A percentile compares a stretch with the other conserved stretches of the same genome.
Conservation (phyloP, 2,113 vertebrate genomes). For the Phylloscopus trochilus region DNA sequence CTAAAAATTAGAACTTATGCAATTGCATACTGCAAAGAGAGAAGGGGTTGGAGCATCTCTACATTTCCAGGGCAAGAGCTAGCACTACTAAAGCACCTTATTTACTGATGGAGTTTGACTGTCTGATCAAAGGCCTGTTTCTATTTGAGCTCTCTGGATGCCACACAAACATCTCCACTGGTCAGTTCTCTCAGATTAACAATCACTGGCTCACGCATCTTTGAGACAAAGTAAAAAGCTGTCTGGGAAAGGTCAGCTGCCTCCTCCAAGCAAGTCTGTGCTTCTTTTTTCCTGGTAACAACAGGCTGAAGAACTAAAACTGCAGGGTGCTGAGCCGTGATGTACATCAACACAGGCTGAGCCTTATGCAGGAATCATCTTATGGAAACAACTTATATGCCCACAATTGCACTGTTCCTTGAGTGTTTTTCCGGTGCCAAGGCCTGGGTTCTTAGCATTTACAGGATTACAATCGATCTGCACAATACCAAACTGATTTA, state of each 20-base stretch:
- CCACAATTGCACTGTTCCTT: neutral
- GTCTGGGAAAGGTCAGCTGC: neutral
- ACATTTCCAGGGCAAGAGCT: neutral
- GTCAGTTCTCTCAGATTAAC: neutral
- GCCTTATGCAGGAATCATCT: neutral
- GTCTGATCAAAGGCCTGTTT: neutral
- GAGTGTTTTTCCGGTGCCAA: neutral
- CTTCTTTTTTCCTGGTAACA: neutral
- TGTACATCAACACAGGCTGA: neutral
- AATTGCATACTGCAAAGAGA: neutral
- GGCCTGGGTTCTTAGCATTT: neutral
- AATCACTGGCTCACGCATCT: neutral
- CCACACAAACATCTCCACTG: neutral
- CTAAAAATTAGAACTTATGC: neutral
- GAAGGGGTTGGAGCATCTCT: neutral
- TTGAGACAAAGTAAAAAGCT: neutral
- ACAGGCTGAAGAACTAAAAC: neutral
- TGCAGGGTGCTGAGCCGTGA: neutral
- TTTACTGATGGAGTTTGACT: neutral
- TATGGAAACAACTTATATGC: fast-evolving
- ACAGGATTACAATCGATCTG: neutral
- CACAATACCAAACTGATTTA: neutral
- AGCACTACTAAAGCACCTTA: neutral
- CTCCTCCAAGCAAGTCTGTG: neutral
- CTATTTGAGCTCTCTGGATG: neutral